These are phyloP conservation scores for Odontamblyopus rebecca DNA, from an alignment of 2,797 vertebrate species.

Conservation along the genomic window DNA sequence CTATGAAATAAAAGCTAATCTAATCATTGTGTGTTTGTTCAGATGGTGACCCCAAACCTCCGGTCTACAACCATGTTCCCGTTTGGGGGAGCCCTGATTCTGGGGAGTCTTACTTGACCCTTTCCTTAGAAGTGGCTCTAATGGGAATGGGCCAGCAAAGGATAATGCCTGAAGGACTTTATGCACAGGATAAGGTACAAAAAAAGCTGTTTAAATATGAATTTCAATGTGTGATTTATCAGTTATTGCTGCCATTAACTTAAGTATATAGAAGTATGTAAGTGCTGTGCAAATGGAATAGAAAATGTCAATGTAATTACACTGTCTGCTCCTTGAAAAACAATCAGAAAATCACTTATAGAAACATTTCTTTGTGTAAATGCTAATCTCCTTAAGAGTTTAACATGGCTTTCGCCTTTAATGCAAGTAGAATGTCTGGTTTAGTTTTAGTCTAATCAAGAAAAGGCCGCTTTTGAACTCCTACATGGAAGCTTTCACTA, in stretches of 20 bases:
- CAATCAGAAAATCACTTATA: slow-evolving; percentile 38
- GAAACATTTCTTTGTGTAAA: slow-evolving; percentile 43
- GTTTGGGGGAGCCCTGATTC: slow-evolving; percentile 82
- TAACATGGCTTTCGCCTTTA: slow-evolving; percentile 38
- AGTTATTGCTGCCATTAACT: background rate
- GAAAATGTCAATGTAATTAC: slow-evolving; percentile 52
- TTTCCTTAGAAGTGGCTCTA: slow-evolving; percentile 94
- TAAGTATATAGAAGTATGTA: slow-evolving; percentile 12
- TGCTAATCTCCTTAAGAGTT: slow-evolving; percentile 50
- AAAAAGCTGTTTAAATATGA: background rate
- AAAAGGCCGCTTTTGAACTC: slow-evolving; percentile 8
- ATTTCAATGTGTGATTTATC: background rate
- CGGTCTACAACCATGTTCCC: slow-evolving; percentile 91
- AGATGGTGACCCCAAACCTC: slow-evolving; percentile 91
- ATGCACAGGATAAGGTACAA: slow-evolving; percentile 90
- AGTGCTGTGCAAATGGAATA: slow-evolving; percentile 17
- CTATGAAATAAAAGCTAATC: background rate
- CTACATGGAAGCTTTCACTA: background rate
- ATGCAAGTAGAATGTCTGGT: slow-evolving; percentile 36
- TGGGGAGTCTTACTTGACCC: slow-evolving; percentile 90
- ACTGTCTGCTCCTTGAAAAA: slow-evolving; percentile 40
- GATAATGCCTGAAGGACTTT: slow-evolving; percentile 96
- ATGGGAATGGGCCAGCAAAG: slow-evolving; percentile 99
- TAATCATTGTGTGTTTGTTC: slow-evolving; percentile 4
- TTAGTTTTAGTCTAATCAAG: slow-evolving; percentile 24